phyloP scores from a whole-genome alignment of 2,888 invertebrate genomes.

The Cremastinae sp. region DNA sequence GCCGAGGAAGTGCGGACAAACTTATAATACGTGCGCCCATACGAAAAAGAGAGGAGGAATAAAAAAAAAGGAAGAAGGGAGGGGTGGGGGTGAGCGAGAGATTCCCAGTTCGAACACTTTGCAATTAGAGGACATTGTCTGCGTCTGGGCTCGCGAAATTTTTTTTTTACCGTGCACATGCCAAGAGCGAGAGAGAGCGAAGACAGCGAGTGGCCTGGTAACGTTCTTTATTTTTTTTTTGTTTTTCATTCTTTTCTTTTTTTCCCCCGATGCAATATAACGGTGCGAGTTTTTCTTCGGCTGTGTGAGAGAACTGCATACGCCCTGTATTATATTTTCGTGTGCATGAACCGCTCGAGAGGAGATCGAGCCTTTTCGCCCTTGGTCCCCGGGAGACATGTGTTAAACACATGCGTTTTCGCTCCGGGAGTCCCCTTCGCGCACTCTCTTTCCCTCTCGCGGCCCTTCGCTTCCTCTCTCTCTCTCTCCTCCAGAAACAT shows the following conservation, averaged over 20 bases:
- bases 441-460: conserved; percentile 33
- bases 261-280: conserved; percentile 48
- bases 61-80: no score
- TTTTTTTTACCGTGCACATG: conserved; percentile 53
- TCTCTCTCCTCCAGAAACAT: conserved; percentile 29
- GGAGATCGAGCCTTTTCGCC: conserved; percentile 22
- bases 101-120: conserved; percentile 38
- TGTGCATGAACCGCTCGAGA: conserved; percentile 20
- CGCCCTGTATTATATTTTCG: conserved; percentile 12
- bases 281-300: background rate
- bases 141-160: conserved; percentile 28
- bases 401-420: conserved; percentile 69
- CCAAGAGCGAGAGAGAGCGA: conserved; percentile 25
- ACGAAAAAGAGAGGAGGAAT: conserved; percentile 10
- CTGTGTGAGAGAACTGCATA: conserved; percentile 47
- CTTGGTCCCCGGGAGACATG: conserved; percentile 63
- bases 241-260: no score
- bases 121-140: conserved; percentile 65
- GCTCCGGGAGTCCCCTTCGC: conserved; percentile 69
- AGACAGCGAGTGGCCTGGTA: conserved; percentile 46
- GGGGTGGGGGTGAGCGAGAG: background rate
- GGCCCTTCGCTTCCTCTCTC: conserved; percentile 10
- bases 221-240: conserved; percentile 23
- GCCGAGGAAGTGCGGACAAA: conserved; percentile 46
- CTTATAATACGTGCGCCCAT: conserved; percentile 20